These are phyloP conservation scores for Butorides virescens DNA, from an alignment of 2,113 vertebrate species.

Conservation along the genomic window DNA sequence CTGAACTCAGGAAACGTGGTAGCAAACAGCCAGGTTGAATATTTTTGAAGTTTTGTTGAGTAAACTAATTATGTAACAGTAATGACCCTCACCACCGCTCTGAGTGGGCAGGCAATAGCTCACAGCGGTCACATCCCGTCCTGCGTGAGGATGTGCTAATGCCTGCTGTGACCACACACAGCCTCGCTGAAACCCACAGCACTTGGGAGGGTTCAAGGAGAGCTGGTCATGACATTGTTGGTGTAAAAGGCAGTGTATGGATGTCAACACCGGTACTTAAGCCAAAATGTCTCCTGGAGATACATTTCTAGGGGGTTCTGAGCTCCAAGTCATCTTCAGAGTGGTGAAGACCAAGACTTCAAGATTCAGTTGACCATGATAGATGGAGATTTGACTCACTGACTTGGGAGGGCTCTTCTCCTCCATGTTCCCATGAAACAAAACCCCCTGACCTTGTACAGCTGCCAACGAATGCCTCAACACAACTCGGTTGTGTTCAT, in stretches of 20 bases:
- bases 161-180: neutral
- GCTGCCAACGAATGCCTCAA: neutral
- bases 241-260: accelerated
- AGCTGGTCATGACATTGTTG: neutral
- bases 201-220: neutral
- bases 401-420: neutral
- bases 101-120: accelerated
- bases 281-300: neutral
- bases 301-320: neutral
- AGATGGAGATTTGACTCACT: accelerated
- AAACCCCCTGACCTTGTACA: neutral
- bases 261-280: neutral
- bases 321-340: neutral
- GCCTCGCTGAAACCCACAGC: neutral
- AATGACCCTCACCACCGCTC: accelerated
- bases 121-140: accelerated
- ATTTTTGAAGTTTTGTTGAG: neutral
- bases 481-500: accelerated
- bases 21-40: slow-evolving; percentile 15
- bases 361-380: neutral
- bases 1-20: slow-evolving; percentile 22
- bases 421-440: neutral
- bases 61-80: neutral
- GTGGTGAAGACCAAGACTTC: neutral
- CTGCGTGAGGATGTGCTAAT: neutral